Evolutionary conservation across 1,140 invertebrate species (phyloP).

Genomic region (Hylaeus anthracinus): DNA sequence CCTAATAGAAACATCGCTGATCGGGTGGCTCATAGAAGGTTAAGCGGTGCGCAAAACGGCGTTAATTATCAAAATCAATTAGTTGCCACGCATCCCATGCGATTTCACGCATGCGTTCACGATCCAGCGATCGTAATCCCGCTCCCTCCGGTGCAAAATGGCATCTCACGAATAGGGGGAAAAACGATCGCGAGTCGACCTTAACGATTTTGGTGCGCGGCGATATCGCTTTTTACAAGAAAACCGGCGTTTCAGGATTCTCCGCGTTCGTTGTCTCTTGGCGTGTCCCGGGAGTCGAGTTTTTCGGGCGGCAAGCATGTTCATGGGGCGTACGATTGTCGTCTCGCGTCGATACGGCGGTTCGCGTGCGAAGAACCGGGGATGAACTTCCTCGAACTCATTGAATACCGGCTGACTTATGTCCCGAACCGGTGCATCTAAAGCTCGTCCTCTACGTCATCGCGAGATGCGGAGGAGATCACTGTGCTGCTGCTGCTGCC

Average conservation of each 20-base stretch:
- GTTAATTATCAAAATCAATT: too few relatives aligned
- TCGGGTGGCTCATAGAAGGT: too few relatives aligned
- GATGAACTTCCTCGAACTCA: conserved; percentile 71
- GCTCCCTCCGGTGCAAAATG: conserved; percentile 32
- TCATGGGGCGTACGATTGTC: conserved; percentile 35
- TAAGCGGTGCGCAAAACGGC: too few relatives aligned
- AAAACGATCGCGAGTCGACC: conserved; percentile 23
- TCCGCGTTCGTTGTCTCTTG: too few relatives aligned
- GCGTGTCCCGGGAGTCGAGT: conserved; percentile 18
- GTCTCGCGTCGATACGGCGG: conserved; percentile 62
- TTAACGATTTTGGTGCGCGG: conserved; percentile 44
- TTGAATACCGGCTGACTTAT: conserved; percentile 73
- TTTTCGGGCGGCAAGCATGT: conserved; percentile 15
- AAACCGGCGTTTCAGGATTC: conserved; percentile 36
- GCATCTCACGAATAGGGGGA: conserved; percentile 6
- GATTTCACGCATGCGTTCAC: too few relatives aligned
- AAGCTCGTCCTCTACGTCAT: conserved; percentile 35
- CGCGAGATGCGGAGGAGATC: conserved; percentile 8
- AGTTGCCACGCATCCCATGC: too few relatives aligned
- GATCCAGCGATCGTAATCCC: not conserved
- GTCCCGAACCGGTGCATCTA: conserved; percentile 36
- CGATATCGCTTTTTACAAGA: conserved; percentile 36
- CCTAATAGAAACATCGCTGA: too few relatives aligned
- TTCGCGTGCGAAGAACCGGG: conserved; percentile 65
- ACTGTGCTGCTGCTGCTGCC: not conserved